These are phyloP conservation scores for Sus cebifrons DNA, from an alignment of 2,797 vertebrate genomes.

Conservation along the genomic window DNA sequence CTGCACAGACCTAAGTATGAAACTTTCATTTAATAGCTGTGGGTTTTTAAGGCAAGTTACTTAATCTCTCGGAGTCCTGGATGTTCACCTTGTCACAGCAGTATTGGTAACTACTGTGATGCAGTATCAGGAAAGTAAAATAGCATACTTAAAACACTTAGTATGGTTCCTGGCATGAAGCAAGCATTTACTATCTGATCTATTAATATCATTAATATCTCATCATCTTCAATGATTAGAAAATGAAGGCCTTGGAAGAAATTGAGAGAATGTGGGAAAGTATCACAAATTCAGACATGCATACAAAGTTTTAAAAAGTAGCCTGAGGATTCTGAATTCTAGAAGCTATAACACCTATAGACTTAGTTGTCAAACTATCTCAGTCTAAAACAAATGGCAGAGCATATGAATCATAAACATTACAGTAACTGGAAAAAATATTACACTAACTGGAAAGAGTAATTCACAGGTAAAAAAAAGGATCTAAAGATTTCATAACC, in stretches of 20 bases:
- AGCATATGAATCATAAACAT: conserved; percentile 18
- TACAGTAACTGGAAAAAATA: not conserved
- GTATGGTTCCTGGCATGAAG: not conserved
- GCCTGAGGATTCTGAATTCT: conserved; percentile 3
- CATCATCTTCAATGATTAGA: not conserved
- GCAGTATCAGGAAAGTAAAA: not conserved
- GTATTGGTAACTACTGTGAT: not conserved
- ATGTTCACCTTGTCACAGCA: not conserved
- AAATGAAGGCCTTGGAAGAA: not conserved
- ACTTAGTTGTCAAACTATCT: conserved; percentile 34
- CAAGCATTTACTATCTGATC: conserved; percentile 11
- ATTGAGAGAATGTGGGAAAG: not conserved
- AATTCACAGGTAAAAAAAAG: not conserved
- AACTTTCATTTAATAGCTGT: not conserved
- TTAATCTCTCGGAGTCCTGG: not conserved
- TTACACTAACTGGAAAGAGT: not conserved
- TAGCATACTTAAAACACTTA: not conserved
- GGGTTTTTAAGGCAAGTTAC: not conserved
- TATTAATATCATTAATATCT: conserved; percentile 14
- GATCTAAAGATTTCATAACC: conserved; percentile 6
- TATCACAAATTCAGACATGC: not conserved
- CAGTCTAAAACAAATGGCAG: conserved; percentile 33
- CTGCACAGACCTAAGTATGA: not conserved
- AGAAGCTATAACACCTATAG: not conserved
- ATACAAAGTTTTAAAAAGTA: conserved; percentile 4